These are phyloP conservation scores for Trichonephila clavata DNA, from an alignment of 1,140 invertebrate species.

Conservation along the genomic window DNA sequence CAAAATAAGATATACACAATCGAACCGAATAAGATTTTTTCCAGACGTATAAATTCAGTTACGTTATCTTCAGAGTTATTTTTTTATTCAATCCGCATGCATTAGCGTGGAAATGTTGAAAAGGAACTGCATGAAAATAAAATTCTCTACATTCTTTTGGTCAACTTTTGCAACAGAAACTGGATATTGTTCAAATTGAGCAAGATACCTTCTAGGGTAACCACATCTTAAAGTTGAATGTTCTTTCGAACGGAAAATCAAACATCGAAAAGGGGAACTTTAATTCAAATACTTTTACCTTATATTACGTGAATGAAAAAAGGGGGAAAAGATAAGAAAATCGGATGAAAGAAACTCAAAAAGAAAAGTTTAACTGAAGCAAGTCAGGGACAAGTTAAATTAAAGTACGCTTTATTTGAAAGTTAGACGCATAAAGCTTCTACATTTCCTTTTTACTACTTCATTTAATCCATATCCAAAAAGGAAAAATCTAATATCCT, in stretches of 20 bases:
- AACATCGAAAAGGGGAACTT: not conserved
- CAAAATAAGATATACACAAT: too few species aligned
- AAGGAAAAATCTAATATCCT: not conserved
- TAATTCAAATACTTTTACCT: not conserved
- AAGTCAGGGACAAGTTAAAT: not conserved
- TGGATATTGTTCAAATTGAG: not conserved
- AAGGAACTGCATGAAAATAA: not conserved
- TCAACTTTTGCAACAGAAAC: not conserved
- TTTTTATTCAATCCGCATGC: not conserved
- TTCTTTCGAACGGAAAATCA: not conserved
- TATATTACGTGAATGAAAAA: not conserved
- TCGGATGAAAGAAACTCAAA: not conserved
- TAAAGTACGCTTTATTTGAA: slow-evolving; percentile 3
- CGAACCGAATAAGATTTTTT: too few species aligned
- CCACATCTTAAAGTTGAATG: not conserved
- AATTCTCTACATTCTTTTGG: not conserved
- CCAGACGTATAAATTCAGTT: too few species aligned
- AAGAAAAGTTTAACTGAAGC: not conserved
- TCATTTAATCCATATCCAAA: not conserved
- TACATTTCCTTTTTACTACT: not conserved
- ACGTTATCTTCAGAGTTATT: not conserved
- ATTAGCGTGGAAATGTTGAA: not conserved
- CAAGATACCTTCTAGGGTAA: not conserved
- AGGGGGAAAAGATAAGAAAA: not conserved
- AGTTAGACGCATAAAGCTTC: not conserved